Conservation (phyloP, 2,113 vertebrate genomes). For the Melanerpes aurifrons region DNA sequence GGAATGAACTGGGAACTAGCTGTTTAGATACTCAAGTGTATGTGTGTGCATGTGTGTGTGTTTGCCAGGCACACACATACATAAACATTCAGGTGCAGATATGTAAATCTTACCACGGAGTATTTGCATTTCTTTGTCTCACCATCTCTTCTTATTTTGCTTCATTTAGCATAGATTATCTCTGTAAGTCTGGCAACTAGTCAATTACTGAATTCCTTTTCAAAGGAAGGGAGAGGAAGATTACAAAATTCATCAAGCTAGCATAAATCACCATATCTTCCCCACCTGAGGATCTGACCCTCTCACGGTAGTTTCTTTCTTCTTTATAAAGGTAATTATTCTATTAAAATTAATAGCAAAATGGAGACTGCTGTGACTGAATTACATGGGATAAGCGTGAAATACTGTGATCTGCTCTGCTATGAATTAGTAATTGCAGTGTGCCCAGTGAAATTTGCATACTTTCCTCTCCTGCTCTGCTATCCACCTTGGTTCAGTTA, state of each 20-base stretch:
- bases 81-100: not conserved
- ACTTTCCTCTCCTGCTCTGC: not conserved
- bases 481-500: not conserved
- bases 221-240: not conserved
- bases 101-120: not conserved
- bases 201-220: conserved; percentile 31
- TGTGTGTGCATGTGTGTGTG: not conserved
- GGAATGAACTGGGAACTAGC: not conserved
- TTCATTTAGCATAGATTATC: conserved; percentile 24
- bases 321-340: conserved; percentile 60
- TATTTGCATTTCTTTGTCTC: not conserved
- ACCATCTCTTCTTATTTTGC: conserved; percentile 24
- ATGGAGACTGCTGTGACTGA: conserved; percentile 49
- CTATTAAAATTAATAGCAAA: conserved; percentile 58
- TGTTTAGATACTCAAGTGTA: not conserved
- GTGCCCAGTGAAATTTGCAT: conserved; percentile 21
- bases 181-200: not conserved
- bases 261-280: conserved; percentile 46
- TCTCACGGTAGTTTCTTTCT: conserved; percentile 28
- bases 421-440: conserved; percentile 37
- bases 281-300: conserved; percentile 57
- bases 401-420: conserved; percentile 53
- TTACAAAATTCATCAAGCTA: conserved; percentile 28
- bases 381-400: conserved; percentile 55
- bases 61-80: not conserved